Evolutionary conservation across 2,797 vertebrate genomes (phyloP), one percentile per base, ranked within the genome.

Genomic region (Capromys pilorides): DNA sequence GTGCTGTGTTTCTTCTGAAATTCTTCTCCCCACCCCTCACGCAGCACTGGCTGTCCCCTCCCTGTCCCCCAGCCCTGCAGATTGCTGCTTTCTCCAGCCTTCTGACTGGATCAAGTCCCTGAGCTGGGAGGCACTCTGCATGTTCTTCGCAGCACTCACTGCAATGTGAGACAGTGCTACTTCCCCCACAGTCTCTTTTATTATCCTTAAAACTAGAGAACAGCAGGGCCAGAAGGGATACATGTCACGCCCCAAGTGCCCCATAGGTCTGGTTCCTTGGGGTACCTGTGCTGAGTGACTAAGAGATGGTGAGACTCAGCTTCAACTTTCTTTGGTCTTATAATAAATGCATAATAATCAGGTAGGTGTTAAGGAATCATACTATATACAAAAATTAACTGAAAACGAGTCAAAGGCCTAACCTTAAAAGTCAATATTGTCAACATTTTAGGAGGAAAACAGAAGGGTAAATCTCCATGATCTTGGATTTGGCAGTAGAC

Each of bases 361-460:
- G 33, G n/a, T 41, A 3, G 39, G 10, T 81, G n/a, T 78, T 86
- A 83, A 92, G 54, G 88, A 87, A 92, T 61, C 59, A 66, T 57
- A 71, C 10, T 71, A 81, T 28, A 80, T n/a, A 71, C 39, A 94
- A 81, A 96, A 94, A 41, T 51, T 67, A 93, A 82, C 45, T 66
- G 77, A 93, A 81, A 87, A 85, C 62, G 57, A 11, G 61, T 91
- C 39, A 77, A 95, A 96, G 41, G 80, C 59, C 61, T 92, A 90
- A 93, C 81, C 22, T 1, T 88, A 73, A 85, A 24, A 66, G 26
- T 36, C 71, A 78, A 95, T 92, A 64, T 18, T 75, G 11, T 57
- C 77, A 88, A 91, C 81, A 21, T 94, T 36, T 33, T 19, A 87
- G 21, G 21, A 90, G 45, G 45, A 92, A 83, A 94, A 77, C 2